These are phyloP conservation scores for Syngnathus scovelli DNA, from an alignment of 2,113 vertebrate genomes.

Conservation along the genomic window DNA sequence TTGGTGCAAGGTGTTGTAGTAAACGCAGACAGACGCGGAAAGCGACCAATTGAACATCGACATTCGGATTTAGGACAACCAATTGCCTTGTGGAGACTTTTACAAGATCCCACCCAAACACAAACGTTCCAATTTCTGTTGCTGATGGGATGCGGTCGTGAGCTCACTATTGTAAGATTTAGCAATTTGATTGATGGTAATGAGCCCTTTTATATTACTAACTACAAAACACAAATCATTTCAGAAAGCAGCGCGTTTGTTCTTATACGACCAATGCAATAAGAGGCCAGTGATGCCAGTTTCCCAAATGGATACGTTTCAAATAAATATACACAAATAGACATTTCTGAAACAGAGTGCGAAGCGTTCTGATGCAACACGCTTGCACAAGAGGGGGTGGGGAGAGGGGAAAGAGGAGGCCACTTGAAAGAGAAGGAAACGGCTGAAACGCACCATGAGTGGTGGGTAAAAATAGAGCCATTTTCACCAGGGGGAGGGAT, in stretches of 20 bases:
- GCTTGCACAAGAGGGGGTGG: constrained; percentile 3
- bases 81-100: constrained; percentile 52
- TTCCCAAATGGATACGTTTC: constrained; percentile 39
- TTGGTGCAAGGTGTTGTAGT: constrained; percentile 54
- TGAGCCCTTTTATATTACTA: background rate
- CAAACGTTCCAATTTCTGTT: constrained; percentile 20
- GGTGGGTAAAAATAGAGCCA: constrained; percentile 76
- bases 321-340: constrained; percentile 20
- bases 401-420: constrained; percentile 33
- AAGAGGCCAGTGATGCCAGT: constrained; percentile 35
- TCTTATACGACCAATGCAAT: constrained; percentile 12
- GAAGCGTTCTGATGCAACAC: constrained; percentile 37
- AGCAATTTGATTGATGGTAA: background rate
- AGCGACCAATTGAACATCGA: constrained; percentile 40
- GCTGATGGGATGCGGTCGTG: constrained; percentile 50
- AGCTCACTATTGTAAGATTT: constrained; percentile 21
- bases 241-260: constrained; percentile 13
- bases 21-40: constrained; percentile 40
- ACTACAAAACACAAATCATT: background rate
- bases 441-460: constrained; percentile 65
- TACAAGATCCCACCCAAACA: constrained; percentile 38
- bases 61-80: constrained; percentile 62
- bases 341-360: constrained; percentile 27
- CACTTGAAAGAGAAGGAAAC: constrained; percentile 53
- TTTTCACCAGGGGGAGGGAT: constrained; percentile 64